A percentile compares a stretch with the other conserved stretches of the same genome.
These are phyloP conservation scores for Mohoua ochrocephala DNA, from an alignment of 2,113 vertebrate species.

Conservation along the genomic window DNA sequence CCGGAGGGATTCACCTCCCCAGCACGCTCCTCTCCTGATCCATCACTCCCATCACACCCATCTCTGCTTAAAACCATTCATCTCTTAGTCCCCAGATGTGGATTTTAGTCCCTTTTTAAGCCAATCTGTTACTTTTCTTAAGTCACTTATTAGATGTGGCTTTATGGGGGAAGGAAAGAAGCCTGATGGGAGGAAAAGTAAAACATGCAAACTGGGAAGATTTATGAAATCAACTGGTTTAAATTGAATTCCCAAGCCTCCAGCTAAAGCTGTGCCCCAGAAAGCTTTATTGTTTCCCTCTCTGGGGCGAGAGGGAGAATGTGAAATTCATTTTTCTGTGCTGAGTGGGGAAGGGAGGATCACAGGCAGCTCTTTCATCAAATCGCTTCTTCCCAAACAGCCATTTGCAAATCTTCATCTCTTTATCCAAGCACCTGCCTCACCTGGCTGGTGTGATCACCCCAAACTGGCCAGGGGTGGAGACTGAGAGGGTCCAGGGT, in stretches of 20 bases:
- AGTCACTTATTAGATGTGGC: not conserved
- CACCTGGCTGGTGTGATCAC: not conserved
- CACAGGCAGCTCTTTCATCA: not conserved
- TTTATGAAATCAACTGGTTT: not conserved
- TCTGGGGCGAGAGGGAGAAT: not conserved
- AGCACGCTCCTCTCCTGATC: not conserved
- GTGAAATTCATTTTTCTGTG: not conserved
- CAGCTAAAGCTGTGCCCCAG: not conserved
- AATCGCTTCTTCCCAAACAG: not conserved
- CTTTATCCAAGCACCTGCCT: accelerated
- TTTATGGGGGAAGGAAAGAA: not conserved
- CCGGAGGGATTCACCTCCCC: not conserved
- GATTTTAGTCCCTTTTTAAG: not conserved
- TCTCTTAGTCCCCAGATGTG: not conserved
- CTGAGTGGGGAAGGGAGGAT: not conserved
- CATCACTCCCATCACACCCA: not conserved
- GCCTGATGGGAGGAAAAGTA: not conserved
- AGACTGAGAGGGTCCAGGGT: not conserved
- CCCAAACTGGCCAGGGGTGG: not conserved
- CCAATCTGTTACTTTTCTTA: not conserved
- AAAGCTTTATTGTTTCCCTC: not conserved
- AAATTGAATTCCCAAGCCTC: not conserved
- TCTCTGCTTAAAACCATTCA: not conserved
- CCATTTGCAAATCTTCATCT: not conserved
- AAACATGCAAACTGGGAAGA: not conserved